Percentiles rank a stretch among this genome's conserved stretches.
Evolutionary conservation across 2,888 invertebrate genomes (phyloP).

Genomic region (Philereme vetulata): DNA sequence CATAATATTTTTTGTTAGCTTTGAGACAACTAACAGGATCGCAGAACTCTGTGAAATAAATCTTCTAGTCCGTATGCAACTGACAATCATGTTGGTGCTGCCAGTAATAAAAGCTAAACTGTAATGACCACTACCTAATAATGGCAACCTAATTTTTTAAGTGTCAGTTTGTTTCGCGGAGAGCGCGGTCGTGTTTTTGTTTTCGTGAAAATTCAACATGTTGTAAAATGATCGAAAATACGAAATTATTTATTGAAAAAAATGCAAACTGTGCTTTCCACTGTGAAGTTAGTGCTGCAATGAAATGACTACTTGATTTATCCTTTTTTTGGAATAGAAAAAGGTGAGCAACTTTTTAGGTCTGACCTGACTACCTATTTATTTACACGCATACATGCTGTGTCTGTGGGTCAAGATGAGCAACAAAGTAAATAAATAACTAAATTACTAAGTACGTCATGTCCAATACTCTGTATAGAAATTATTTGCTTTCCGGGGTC

Average conservation of each 20-base stretch:
- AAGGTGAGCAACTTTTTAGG: conserved; percentile 13
- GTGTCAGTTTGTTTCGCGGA: conserved; percentile 57
- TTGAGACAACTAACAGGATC: no score
- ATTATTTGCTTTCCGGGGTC: no score
- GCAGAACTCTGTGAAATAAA: no score
- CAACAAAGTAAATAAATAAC: not conserved
- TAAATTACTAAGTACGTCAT: no score
- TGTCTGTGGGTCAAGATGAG: conserved; percentile 12
- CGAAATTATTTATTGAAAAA: conserved; percentile 31
- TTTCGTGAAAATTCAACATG: conserved; percentile 50
- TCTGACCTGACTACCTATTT: not conserved
- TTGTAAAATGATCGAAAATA: conserved; percentile 63
- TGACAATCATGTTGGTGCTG: not conserved
- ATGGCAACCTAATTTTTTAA: not conserved
- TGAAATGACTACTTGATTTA: conserved; percentile 25
- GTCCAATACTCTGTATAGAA: no score
- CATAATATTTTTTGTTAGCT: no score
- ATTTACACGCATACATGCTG: not conserved
- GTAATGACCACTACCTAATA: no score
- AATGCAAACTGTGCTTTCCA: conserved; percentile 1
- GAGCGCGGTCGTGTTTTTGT: conserved; percentile 65
- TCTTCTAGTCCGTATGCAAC: conserved; percentile 2
- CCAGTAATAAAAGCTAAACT: not conserved
- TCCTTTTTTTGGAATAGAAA: conserved; percentile 4
- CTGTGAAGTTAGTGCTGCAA: conserved; percentile 23